Percentiles rank a stretch among this genome's conserved stretches.
Evolutionary conservation across 2,113 vertebrate genomes (phyloP).

Genomic region (Chaetorhynchus papuensis): DNA sequence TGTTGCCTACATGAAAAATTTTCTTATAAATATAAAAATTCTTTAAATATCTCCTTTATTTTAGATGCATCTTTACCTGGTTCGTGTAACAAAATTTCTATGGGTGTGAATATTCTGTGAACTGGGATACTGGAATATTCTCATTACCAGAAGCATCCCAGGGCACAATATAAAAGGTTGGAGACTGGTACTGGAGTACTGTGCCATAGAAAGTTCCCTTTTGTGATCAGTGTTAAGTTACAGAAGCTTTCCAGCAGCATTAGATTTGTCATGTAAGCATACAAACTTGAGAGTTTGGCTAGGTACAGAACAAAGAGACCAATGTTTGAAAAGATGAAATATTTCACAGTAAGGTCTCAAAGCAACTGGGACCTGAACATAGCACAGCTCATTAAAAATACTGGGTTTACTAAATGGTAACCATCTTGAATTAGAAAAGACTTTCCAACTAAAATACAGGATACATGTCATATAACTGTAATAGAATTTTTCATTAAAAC

Average conservation of each 20-base stretch:
- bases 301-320: background rate
- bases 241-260: background rate
- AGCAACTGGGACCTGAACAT: background rate
- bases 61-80: background rate
- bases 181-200: background rate
- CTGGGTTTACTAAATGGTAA: background rate
- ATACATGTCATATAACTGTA: background rate
- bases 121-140: background rate
- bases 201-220: background rate
- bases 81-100: background rate
- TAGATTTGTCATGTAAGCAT: background rate
- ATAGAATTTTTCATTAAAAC: background rate
- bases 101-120: background rate
- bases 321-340: background rate
- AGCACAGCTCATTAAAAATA: background rate
- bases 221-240: background rate
- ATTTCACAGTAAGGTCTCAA: background rate
- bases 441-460: background rate
- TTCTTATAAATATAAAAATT: background rate
- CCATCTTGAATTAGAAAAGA: background rate
- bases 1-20: background rate
- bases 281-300: background rate
- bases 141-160: background rate
- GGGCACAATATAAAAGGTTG: background rate
- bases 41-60: background rate